Conservation (phyloP, 2,797 vertebrate genomes). For the Macropodus opercularis region DNA sequence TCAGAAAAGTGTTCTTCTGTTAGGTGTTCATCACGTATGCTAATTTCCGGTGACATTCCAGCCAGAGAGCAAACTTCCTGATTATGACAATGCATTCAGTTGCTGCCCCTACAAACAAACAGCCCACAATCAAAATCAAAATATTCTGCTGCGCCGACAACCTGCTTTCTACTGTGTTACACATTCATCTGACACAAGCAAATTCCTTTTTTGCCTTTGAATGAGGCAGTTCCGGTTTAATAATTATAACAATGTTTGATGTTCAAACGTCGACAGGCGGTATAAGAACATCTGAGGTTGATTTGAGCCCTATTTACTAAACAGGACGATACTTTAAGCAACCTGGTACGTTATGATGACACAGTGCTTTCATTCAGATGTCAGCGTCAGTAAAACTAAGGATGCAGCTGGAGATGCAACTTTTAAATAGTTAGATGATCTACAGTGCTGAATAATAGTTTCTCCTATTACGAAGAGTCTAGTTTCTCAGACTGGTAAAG, state of each 20-base stretch:
- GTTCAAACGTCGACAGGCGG: constrained; percentile 14
- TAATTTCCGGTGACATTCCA: constrained; percentile 74
- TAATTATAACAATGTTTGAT: constrained; percentile 37
- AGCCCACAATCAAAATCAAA: constrained; percentile 17
- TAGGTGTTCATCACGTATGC: constrained; percentile 48
- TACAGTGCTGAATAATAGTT: neutral
- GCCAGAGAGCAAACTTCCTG: constrained; percentile 69
- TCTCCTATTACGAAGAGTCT: neutral
- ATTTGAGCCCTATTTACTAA: constrained; percentile 55
- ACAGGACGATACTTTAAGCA: constrained; percentile 43
- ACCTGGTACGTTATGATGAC: constrained; percentile 11
- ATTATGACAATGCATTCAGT: constrained; percentile 64
- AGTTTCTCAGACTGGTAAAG: too few species aligned
- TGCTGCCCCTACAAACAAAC: constrained; percentile 25
- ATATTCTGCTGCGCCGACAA: too few species aligned
- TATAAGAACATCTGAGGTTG: constrained; percentile 20
- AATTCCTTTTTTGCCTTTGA: too few species aligned
- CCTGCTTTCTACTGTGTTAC: neutral
- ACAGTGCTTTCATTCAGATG: constrained; percentile 1
- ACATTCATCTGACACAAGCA: constrained; percentile 4
- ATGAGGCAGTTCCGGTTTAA: too few species aligned
- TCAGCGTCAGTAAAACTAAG: neutral
- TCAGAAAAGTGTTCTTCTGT: constrained; percentile 33
- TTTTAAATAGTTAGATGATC: neutral
- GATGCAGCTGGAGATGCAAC: neutral